Percentiles rank a stretch among this genome's conserved stretches.
These are phyloP conservation scores for Parnassius apollo DNA, from an alignment of 2,888 invertebrate species.

Conservation along the genomic window DNA sequence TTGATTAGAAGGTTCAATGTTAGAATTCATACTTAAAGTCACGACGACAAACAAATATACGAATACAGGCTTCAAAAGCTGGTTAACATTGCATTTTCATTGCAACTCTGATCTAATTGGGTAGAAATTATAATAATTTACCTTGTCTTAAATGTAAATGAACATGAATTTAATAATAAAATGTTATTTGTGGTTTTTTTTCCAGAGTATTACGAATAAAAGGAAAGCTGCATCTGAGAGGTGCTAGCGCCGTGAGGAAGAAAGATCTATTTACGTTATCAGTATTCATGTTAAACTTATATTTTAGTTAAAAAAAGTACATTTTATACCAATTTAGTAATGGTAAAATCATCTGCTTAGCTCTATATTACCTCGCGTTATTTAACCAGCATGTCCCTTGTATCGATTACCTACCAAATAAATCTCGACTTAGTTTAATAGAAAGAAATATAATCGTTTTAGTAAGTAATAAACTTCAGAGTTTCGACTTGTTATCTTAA, in stretches of 20 bases:
- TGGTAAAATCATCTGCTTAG: slow-evolving; percentile 48
- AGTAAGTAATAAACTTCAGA: not conserved
- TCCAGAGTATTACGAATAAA: slow-evolving; percentile 63
- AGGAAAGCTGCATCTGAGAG: slow-evolving; percentile 54
- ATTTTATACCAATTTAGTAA: slow-evolving; percentile 20
- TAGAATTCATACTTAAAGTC: too few species aligned
- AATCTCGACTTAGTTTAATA: slow-evolving; percentile 29
- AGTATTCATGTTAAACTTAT: slow-evolving; percentile 75
- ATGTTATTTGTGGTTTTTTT: slow-evolving; percentile 30
- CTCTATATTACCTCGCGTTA: slow-evolving; percentile 60
- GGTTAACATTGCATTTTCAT: too few species aligned
- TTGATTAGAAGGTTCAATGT: too few species aligned
- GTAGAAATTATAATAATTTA: too few species aligned
- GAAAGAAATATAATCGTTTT: not conserved
- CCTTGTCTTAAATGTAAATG: too few species aligned
- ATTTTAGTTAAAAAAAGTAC: slow-evolving; percentile 26
- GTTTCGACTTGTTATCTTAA: not conserved
- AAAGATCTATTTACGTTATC: slow-evolving; percentile 77
- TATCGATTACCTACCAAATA: slow-evolving; percentile 24
- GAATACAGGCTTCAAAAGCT: too few species aligned
- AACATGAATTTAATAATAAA: not conserved
- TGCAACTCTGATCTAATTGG: too few species aligned
- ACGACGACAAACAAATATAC: too few species aligned
- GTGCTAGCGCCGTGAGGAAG: slow-evolving; percentile 63
- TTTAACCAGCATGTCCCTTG: slow-evolving; percentile 13